A percentile compares a stretch with the other conserved stretches of the same genome.
These are phyloP conservation scores for Erethizon dorsatum DNA, from an alignment of 2,797 vertebrate genomes.

Conservation along the genomic window DNA sequence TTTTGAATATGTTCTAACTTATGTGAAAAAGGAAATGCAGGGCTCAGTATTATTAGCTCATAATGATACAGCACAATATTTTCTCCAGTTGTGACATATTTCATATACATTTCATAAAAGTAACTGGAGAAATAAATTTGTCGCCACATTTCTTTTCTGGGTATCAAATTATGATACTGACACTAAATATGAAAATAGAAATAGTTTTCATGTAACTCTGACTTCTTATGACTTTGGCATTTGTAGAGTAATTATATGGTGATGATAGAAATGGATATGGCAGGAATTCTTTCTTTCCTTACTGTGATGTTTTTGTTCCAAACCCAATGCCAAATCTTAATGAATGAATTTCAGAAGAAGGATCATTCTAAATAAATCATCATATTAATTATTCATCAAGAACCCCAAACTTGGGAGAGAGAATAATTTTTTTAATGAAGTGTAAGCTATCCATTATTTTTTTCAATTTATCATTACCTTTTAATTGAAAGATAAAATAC, in stretches of 20 bases:
- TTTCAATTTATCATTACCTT: background rate
- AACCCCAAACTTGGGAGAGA: background rate
- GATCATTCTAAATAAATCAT: background rate
- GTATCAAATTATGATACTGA: background rate
- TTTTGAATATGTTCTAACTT: background rate
- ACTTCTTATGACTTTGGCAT: background rate
- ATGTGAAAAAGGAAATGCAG: conserved; percentile 4
- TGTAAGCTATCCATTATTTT: background rate
- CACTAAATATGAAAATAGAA: conserved; percentile 36
- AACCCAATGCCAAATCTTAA: conserved; percentile 4
- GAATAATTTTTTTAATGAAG: background rate
- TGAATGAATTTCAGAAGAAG: background rate
- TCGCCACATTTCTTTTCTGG: background rate
- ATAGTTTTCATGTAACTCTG: background rate
- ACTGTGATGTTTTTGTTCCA: background rate
- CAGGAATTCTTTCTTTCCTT: background rate
- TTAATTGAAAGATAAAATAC: background rate
- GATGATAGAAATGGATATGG: background rate
- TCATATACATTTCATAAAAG: conserved; percentile 34
- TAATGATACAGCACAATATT: conserved; percentile 35
- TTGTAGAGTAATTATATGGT: background rate
- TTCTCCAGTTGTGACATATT: conserved; percentile 4
- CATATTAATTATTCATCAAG: background rate
- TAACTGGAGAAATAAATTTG: conserved; percentile 1
- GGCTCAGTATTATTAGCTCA: background rate